These are phyloP conservation scores for Caenorhabditis parvicauda DNA, from an alignment of 2,888 invertebrate species.

Conservation along the genomic window DNA sequence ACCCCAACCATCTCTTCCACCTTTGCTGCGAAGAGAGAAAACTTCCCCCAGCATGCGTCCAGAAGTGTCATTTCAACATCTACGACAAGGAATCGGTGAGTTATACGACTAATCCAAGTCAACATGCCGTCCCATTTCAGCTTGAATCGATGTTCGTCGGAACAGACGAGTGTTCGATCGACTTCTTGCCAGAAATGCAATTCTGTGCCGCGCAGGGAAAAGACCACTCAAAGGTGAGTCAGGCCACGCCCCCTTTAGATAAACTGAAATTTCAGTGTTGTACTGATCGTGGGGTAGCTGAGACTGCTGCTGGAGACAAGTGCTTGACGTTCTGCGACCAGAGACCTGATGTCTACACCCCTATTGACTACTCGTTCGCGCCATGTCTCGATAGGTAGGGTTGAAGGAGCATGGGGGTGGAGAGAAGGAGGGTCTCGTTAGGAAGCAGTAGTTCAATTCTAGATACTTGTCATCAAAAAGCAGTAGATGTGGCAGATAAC, in stretches of 20 bases:
- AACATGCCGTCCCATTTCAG: constrained; percentile 19
- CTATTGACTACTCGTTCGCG: constrained; percentile 47
- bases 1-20: constrained; percentile 40
- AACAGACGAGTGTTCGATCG: constrained; percentile 50
- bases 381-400: constrained; percentile 47
- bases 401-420: too few species aligned
- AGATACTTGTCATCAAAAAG: too few species aligned
- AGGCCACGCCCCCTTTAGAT: background rate
- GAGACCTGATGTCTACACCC: constrained; percentile 47
- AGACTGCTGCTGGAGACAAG: constrained; percentile 49
- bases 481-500: too few species aligned
- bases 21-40: constrained; percentile 38
- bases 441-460: too few species aligned
- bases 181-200: constrained; percentile 54
- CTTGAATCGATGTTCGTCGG: constrained; percentile 55
- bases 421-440: too few species aligned
- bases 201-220: constrained; percentile 53
- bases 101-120: background rate
- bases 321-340: constrained; percentile 53
- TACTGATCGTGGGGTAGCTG: constrained; percentile 27
- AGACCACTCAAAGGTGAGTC: constrained; percentile 37
- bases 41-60: constrained; percentile 31
- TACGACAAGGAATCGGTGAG: constrained; percentile 29
- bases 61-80: constrained; percentile 39
- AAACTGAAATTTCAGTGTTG: constrained; percentile 36